Percentiles rank a stretch among this genome's conserved stretches.
Conservation (phyloP, 2,797 vertebrate genomes). For the Enteromius radiatus region DNA sequence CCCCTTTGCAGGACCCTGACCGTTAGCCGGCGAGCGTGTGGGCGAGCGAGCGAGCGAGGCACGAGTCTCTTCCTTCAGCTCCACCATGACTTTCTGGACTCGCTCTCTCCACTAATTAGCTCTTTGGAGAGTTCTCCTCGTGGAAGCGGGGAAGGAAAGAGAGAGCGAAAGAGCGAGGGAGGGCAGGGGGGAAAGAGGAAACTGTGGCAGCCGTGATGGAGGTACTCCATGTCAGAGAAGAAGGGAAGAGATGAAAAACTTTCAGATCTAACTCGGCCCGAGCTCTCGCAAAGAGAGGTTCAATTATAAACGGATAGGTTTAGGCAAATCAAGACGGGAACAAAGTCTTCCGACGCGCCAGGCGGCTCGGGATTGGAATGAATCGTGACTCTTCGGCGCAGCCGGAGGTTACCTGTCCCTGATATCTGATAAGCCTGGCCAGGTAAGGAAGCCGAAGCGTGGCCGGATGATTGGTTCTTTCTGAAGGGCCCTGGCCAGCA, state of each 20-base stretch:
- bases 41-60: constrained; percentile 31
- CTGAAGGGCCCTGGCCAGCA: constrained; percentile 69
- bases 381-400: background rate
- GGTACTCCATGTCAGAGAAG: constrained; percentile 47
- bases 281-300: constrained; percentile 52
- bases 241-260: constrained; percentile 84
- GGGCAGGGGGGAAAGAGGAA: constrained; percentile 60
- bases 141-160: constrained; percentile 82
- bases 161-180: constrained; percentile 65
- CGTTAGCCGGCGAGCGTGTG: constrained; percentile 77
- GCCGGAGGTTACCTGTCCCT: constrained; percentile 33
- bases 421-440: constrained; percentile 9
- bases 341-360: constrained; percentile 11
- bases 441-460: constrained; percentile 36
- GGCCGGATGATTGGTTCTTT: constrained; percentile 76
- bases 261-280: constrained; percentile 76
- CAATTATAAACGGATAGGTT: constrained; percentile 51
- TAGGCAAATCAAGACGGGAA: constrained; percentile 28
- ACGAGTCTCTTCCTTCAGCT: constrained; percentile 90
- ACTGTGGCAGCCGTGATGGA: constrained; percentile 59
- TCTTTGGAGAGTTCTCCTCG: constrained; percentile 99
- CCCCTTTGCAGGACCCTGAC: constrained; percentile 88
- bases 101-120: constrained; percentile 97
- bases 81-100: constrained; percentile 92
- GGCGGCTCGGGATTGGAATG: background rate